phyloP scores from a whole-genome alignment of 1,140 invertebrate species.

The Heliconius eleuchia region DNA sequence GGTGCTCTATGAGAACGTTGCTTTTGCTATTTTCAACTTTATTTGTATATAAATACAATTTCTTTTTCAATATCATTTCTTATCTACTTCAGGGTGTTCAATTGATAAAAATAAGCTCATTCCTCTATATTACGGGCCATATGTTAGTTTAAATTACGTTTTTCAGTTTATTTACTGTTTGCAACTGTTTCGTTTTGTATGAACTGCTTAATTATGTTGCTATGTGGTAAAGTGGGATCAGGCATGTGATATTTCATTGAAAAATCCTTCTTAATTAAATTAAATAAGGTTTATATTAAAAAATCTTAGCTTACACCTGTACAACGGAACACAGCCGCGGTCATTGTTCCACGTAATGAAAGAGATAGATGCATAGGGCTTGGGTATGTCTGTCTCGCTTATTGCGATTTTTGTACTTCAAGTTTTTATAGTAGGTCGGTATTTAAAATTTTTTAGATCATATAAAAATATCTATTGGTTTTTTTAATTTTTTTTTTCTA shows the following conservation, averaged over 20 bases:
- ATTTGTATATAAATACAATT: accelerated
- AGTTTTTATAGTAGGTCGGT: neutral
- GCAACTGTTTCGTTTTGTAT: slow-evolving; percentile 9
- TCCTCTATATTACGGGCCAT: neutral
- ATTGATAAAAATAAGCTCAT: slow-evolving; percentile 7
- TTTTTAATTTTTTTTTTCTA: too few relatives aligned
- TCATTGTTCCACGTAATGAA: slow-evolving; percentile 34
- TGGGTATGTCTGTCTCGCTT: slow-evolving; percentile 18
- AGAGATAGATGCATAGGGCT: slow-evolving; percentile 14
- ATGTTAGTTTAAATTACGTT: neutral
- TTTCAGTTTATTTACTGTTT: slow-evolving; percentile 9
- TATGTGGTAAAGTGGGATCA: slow-evolving; percentile 5
- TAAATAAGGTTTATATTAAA: neutral
- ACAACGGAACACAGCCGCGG: slow-evolving; percentile 32
- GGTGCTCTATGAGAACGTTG: neutral
- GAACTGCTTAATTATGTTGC: slow-evolving; percentile 8
- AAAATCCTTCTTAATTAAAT: neutral
- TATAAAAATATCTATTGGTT: neutral
- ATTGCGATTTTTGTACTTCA: slow-evolving; percentile 14
- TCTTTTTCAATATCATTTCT: neutral
- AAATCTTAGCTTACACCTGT: slow-evolving; percentile 10
- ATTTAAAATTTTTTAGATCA: neutral
- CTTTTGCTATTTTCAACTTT: neutral
- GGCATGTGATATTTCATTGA: neutral
- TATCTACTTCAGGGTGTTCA: slow-evolving; percentile 8